Evolutionary conservation across 1,140 invertebrate genomes (phyloP), one percentile per base, ranked within the genome.

Genomic region (Palaemon carinicauda): DNA sequence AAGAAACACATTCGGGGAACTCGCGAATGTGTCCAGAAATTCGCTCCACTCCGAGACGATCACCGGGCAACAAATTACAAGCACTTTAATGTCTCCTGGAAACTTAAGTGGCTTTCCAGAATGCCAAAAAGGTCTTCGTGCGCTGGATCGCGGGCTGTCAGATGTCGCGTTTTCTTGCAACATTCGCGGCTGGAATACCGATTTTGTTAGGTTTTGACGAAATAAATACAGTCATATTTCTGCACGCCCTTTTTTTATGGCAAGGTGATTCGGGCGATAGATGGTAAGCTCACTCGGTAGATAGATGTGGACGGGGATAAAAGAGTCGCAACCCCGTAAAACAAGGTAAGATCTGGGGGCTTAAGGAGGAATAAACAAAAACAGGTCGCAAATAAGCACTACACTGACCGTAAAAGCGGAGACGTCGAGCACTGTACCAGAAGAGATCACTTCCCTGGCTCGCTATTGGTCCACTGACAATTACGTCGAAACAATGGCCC

Each of bases 401-500:
- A 31, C n/a, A 3, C 29, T 29, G 71, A 53, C 51, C 31, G 73
- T 83, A 83, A 83, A 83, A 83, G 31, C n/a, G 29, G 51, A 31
- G 53, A 33, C 52, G 71, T 75, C 29, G 71, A n/a, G 71, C 53
- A 27, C 19, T 75, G 73, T 50, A 56, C 29, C 50, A 60, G 73
- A 19, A 29, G 56, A 77, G 71, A 75, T 50, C 81, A 53, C 10
- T n/a, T 74, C 50, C 52, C 52, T 33, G 27, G 29, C 19, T 50
- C 52, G 24, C 73, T 14, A 83, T 83, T 83, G 81, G 81, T 60
- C 52, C 29, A 56, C 17, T 53, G 71, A 60, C 81, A 83, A 83
- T 83, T 75, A 83, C 81, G 24, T 53, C 71, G 52, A 83, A 77
- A 83, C 81, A 83, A 83, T 83, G 73, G 81, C 81, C 71, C 81